Base-by-base conservation (phyloP, 2,888 invertebrate species). In the Polydrusus cervinus region DNA sequence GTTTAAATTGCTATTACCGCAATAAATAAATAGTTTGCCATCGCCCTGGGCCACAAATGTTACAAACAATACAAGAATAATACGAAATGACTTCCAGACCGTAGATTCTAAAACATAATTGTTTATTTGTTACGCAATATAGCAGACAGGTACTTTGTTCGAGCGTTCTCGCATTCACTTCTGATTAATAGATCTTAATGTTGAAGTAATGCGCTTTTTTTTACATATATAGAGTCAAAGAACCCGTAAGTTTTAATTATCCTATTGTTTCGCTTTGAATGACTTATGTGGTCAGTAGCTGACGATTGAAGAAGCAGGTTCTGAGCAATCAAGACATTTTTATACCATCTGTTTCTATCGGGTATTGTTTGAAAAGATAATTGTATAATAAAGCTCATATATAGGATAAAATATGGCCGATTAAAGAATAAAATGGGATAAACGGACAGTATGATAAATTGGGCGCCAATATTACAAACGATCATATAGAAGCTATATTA, bases 121-220 rank as follows among this genome's bases (percentile, higher is more conserved):
- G 77, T 77, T 77, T 77, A 74, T 77, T 77, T 77, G 77, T 77
- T 77, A 74, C 77, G 77, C 77, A 77, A 77, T 74, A 66, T 61
- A 77, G 70, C 73, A 68, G 77, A 77, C 77, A 77, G 77, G 74
- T 77, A 77, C 77, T 77, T 74, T 74, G 77, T 77, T 71, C 71
- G 74, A 66, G 60, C 71, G 77, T 74, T 77, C 71, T 77, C 66
- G 77, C 77, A 74, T 77, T 77, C 77, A 77, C 74, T 77, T 77
- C 77, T 77, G 77, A 77, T 77, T 77, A 77, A 77, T 77, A 77
- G 77, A 74, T 77, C 77, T 77, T 74, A 77, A 77, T 74, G 74
- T 60, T 77, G 70, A 69, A 71, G 77, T 74, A 74, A 77, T 77
- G 77, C 61, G 74, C 74, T 69, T 67, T 77, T 25, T 77, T 77